Evolutionary conservation across 2,888 invertebrate genomes (phyloP), one percentile per base, ranked within the genome.

Genomic region (Smittia sp.): DNA sequence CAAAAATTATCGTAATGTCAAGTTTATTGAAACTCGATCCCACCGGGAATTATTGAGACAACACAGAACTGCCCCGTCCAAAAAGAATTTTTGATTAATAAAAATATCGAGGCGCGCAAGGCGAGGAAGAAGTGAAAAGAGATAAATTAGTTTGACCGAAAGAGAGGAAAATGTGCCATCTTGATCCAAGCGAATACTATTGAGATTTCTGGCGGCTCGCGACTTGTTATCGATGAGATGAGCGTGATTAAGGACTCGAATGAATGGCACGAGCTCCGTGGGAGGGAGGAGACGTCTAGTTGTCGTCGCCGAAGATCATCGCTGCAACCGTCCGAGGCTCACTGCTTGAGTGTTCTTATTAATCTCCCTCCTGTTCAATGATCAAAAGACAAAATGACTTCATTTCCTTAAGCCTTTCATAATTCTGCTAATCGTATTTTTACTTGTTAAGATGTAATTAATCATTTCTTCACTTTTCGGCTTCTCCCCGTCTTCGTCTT

Each of bases 281-380:
- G 82, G 77, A 80, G 82, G 75, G 82, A 82, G 79, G 82, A 82
- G 79, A 82, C 82, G 76, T 82, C 82, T 76, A 82, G 82, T 77
- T 82, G 82, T 74, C 79, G 82, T 62, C 80, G 81, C 70, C 77
- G 82, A 77, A 81, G 82, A 81, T 39, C 13, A 7, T 46, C 46
- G 32, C 32, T 32, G 32, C 32, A 6, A 32, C 32, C 9, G 9
- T 9, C 9, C 9, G 32, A 32, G 32, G 32, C 32, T 32, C 32
- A 32, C 9, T 32, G 32, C 3, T 32, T 32, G 32, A 32, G 32
- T n/a, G n/a, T 9, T 32, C 32, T 32, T 32, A 32, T 9, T 32
- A 32, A 32, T 32, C 32, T 32, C 32, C 32, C 32, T 32, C 9
- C 32, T 32, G 32, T 9, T 32, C 32, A 32, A 32, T 32, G 32